Evolutionary conservation across 2,797 vertebrate genomes (phyloP), one percentile per base, ranked within the genome.

Genomic region (Pipistrellus kuhlii): DNA sequence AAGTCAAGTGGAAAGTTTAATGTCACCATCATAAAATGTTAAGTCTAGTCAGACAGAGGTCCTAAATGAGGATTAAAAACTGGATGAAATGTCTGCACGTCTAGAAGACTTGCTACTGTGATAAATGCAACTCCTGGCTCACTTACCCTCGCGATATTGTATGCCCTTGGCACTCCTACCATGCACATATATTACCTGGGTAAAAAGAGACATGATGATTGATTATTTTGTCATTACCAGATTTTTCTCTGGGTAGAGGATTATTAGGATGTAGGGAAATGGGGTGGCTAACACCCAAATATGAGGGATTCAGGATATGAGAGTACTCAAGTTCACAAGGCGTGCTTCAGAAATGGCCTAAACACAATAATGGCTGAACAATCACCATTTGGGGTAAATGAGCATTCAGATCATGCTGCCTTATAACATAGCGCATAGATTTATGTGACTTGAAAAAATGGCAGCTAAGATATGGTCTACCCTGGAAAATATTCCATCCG

Each of bases 301-400:
- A 46, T 84, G 9, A 78, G 21, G 18, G 78, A 90, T 81, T 66
- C 32, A 21, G 15, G 5, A 35, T 20, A 12, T 0, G 35, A 77
- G 18, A 55, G 9, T 23, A 4, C 27, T 62, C 11, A 20, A 35
- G 30, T 68, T 35, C 75, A 69, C 7, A 32, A 83, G 76, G 21
- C 1, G 3, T 27, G 10, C 48, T 69, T 84, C 4, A 53, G 23
- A 68, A 59, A 76, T 27, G 6, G 13, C 6, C 2, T 14, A 62
- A 27, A 85, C 6, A 35, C 12, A 62, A 3, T 68, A 11, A 12
- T 62, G 38, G 1, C 8, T 14, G 6, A 30, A 6, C 1, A 4
- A 13, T 0, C 10, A 5, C 8, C 2, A 1, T 32, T 73, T 64
- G 53, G 17, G 21, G 1, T 48, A 1, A 9, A 0, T 13, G 20